Evolutionary conservation across 2,888 invertebrate genomes (phyloP), one percentile per base, ranked within the genome.

Genomic region (Drosophila planitibia): DNA sequence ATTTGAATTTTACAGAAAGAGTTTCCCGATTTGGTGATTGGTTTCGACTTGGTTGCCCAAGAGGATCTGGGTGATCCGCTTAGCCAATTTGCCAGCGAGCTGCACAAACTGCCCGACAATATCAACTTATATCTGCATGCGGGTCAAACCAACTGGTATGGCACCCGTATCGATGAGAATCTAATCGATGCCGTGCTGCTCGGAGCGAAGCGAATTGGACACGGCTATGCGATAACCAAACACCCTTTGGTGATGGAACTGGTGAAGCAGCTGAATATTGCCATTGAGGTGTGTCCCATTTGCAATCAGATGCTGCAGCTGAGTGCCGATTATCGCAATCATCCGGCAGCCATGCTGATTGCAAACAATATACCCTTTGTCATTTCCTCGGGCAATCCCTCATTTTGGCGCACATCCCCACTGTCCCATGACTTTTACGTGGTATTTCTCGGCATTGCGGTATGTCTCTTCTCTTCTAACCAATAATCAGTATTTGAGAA

Each of bases 351-450:
- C 47, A 89, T 93, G 3, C 94, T 96, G 33, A 94, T 97, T 67
- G 95, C 96, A 1, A 94, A 95, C 30, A 95, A 95, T 30, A 94
- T 95, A 85, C 96, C 97, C 0, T 94, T 97, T 0, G 96, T 97
- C 0, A 93, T 97, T 22, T 96, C 96, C 0, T 96, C 96, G 82
- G 97, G 97, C 83, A 97, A 97, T 92, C 97, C 97, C 0, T 96
- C 96, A 0, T 94, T 96, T 25, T 97, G 97, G 97, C 95, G 95
- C 5, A 95, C 96, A 0, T 94, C 94, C 69, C 96, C 95, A 0
- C 92, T 97, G 10, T 96, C 96, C 66, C 96, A 97, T 85, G 97
- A 97, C 87, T 96, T 97, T 96, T 97, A 97, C 90, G 95, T 96
- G 60, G 96, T 96, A 0, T 97, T 97, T 81, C 94, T 97, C 90